phyloP scores from a whole-genome alignment of 2,113 vertebrate species.

The Suricata suricatta region DNA sequence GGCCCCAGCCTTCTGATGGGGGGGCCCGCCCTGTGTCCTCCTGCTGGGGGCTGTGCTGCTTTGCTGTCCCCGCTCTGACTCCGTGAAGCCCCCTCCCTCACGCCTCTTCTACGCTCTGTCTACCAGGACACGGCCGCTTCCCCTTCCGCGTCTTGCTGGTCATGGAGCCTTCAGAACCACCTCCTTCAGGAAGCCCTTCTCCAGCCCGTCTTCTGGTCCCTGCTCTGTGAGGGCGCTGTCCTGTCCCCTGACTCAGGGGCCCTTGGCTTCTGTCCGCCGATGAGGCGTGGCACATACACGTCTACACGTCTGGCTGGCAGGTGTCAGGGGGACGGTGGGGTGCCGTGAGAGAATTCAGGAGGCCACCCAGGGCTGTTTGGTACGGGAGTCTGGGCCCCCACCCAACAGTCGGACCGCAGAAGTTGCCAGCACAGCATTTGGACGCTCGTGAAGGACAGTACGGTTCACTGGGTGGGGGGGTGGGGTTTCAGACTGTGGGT shows the following conservation, averaged over 20 bases:
- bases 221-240: too few species aligned
- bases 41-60: not conserved
- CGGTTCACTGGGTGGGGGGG: accelerated
- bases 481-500: not conserved
- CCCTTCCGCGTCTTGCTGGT: not conserved
- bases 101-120: not conserved
- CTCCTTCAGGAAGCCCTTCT: not conserved
- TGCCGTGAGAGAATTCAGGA: not conserved
- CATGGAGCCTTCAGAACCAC: not conserved
- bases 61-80: not conserved
- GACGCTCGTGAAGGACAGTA: accelerated
- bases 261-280: accelerated
- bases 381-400: not conserved
- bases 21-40: not conserved
- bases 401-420: not conserved
- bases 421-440: not conserved
- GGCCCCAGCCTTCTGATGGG: not conserved
- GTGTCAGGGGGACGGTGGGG: not conserved
- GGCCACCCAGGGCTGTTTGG: not conserved
- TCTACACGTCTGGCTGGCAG: not conserved
- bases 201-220: not conserved
- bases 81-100: too few species aligned
- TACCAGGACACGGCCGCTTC: not conserved
- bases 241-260: accelerated
- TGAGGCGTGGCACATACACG: not conserved